phyloP scores from a whole-genome alignment of 2,888 invertebrate species.

The Horisme vitalbata region DNA sequence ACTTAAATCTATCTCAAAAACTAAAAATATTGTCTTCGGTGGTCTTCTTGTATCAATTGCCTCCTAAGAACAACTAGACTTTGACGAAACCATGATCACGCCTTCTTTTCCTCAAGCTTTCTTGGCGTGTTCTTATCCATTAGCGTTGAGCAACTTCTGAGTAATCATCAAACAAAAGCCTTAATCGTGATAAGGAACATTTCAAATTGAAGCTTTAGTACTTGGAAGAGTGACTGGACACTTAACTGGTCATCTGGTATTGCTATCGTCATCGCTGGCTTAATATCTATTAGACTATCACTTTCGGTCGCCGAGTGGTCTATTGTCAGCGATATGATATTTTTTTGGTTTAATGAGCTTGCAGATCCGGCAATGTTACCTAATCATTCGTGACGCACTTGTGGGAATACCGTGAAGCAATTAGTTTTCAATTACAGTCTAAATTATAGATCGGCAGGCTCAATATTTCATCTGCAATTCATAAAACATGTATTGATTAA shows the following conservation, averaged over 20 bases:
- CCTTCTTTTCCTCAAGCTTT: slow-evolving; percentile 7
- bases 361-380: slow-evolving; percentile 75
- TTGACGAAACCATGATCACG: too few relatives aligned
- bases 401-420: slow-evolving; percentile 66
- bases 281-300: slow-evolving; percentile 75
- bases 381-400: slow-evolving; percentile 71
- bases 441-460: slow-evolving; percentile 31
- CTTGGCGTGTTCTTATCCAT: slow-evolving; percentile 9
- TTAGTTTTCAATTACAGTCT: slow-evolving; percentile 40
- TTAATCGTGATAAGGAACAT: slow-evolving; percentile 25
- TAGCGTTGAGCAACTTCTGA: slow-evolving; percentile 21
- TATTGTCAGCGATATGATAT: slow-evolving; percentile 76
- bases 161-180: slow-evolving; percentile 14
- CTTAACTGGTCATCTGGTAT: slow-evolving; percentile 51
- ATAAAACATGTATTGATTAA: too few relatives aligned
- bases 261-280: slow-evolving; percentile 60
- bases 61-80: too few relatives aligned
- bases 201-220: slow-evolving; percentile 32
- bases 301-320: slow-evolving; percentile 74
- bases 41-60: too few relatives aligned
- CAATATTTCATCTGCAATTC: neutral
- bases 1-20: too few relatives aligned
- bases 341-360: slow-evolving; percentile 72
- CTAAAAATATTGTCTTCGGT: too few relatives aligned
- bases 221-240: slow-evolving; percentile 59